Evolutionary conservation across 2,797 vertebrate genomes (phyloP), one percentile per base, ranked within the genome.

Genomic region (Lacerta viridis): DNA sequence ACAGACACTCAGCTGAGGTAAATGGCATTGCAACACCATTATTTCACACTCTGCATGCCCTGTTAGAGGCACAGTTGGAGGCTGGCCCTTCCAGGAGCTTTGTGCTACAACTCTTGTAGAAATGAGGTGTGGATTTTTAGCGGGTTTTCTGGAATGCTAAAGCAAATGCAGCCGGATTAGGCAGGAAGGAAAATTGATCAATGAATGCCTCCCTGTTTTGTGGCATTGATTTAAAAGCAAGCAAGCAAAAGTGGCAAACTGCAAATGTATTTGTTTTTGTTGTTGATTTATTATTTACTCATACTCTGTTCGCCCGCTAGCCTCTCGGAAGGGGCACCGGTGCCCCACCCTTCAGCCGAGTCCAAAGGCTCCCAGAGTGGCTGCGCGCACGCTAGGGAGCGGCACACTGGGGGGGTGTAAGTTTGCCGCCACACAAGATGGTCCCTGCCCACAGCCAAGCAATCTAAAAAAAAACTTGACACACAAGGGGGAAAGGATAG

Each of bases 131-230:
- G n/a, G 80, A 66, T 20, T 36, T 50, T 87, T 10, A 41, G 23
- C 59, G 17, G 55, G 79, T 8, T 66, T 80, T 83, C 80, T 71
- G 17, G 36, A 0, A 5, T 25, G 1, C 5, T 0, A 0, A 33
- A 87, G n/a, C 55, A 25, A 81, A 84, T 79, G 61, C 46, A 50
- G 15, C 39, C 25, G 29, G 29, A 33, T n/a, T 39, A 50, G 7
- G 33, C 77, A 20, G 3, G 27, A 25, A 86, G 66, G 23, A 55
- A 27, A 27, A 80, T 46, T 46, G 27, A 41, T 61, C 25, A n/a
- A 10, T 33, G 13, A 36, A 39, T 72, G 66, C 17, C 2, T 0
- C n/a, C 76, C 3, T 11, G 7, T 86, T 66, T 81, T 84, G 7
- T 15, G 17, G 85, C 80, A 5, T 5, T 15, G 23, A 61, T 74